Conservation (phyloP, 2,113 vertebrate species). For the Sylvia atricapilla region DNA sequence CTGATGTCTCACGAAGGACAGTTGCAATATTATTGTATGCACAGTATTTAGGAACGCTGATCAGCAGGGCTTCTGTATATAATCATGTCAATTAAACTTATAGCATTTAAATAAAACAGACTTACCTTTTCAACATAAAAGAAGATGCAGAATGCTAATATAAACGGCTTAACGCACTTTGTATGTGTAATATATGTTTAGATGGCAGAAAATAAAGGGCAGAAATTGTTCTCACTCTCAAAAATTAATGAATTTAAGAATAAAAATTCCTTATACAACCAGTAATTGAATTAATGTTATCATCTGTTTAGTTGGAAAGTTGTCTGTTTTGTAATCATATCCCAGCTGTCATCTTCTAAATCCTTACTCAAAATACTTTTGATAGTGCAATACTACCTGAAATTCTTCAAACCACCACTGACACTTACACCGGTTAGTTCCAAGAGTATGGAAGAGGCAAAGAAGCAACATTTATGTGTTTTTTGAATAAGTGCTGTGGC, state of each 20-base stretch:
- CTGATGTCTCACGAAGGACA: background rate
- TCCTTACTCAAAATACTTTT: background rate
- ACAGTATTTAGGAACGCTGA: background rate
- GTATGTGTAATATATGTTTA: background rate
- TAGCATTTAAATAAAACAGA: background rate
- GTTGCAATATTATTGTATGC: background rate
- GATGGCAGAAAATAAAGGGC: background rate
- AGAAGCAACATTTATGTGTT: background rate
- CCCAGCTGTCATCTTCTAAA: background rate
- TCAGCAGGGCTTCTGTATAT: background rate
- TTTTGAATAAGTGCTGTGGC: background rate
- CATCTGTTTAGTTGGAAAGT: background rate
- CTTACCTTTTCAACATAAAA: background rate
- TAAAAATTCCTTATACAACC: background rate
- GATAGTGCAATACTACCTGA: background rate
- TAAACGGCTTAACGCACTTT: background rate
- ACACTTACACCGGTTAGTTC: background rate
- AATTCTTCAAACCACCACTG: background rate
- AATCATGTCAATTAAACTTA: background rate
- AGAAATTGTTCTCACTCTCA: background rate
- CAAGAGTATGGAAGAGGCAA: background rate
- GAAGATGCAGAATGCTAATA: background rate
- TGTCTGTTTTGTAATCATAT: background rate
- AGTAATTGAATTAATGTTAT: background rate
- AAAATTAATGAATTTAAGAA: background rate